Conservation (phyloP, 2,113 vertebrate genomes). For the Rhadina sibilatrix region DNA sequence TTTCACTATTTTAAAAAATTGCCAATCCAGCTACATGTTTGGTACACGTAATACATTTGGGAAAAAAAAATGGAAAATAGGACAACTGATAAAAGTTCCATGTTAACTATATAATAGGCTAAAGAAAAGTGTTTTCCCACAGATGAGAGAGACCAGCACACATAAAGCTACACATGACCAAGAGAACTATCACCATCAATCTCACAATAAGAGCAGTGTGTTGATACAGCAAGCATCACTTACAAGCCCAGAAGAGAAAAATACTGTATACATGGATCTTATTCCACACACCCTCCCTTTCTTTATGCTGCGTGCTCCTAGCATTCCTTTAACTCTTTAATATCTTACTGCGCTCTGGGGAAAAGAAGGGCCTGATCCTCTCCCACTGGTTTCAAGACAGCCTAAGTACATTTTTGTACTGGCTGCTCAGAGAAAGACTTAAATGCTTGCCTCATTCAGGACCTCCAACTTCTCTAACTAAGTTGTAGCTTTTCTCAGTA, state of each 20-base stretch:
- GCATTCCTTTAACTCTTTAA: neutral
- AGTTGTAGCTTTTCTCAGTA: neutral
- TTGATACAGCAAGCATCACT: neutral
- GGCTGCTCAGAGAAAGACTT: neutral
- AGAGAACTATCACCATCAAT: neutral
- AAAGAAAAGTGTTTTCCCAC: neutral
- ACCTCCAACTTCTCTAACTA: neutral
- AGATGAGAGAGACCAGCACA: neutral
- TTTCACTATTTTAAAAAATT: neutral
- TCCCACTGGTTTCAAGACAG: neutral
- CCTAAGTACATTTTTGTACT: neutral
- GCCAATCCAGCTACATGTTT: neutral
- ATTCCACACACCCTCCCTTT: neutral
- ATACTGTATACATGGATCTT: neutral
- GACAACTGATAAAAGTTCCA: neutral
- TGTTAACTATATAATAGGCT: neutral
- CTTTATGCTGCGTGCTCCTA: neutral
- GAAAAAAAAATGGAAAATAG: neutral
- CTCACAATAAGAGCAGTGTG: neutral
- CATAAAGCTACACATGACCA: neutral
- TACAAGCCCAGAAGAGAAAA: neutral
- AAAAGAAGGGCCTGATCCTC: neutral
- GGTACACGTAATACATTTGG: neutral
- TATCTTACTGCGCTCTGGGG: neutral
- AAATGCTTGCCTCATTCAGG: neutral